Conservation (phyloP, 2,888 invertebrate species). For the Pachydiplax longipennis region DNA sequence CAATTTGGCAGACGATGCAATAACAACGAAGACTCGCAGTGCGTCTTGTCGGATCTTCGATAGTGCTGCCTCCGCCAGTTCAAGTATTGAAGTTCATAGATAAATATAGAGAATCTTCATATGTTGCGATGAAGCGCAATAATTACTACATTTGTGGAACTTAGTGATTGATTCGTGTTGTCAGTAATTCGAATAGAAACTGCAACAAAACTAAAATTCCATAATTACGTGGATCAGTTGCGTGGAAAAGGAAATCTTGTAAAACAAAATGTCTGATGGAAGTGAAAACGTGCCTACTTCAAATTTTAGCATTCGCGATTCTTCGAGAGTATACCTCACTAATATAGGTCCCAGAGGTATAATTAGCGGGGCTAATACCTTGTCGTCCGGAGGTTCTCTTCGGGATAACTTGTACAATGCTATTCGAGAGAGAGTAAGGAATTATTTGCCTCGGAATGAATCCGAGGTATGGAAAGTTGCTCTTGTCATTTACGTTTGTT, state of each 20-base stretch:
- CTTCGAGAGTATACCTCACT: neutral
- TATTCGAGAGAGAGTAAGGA: constrained; percentile 16
- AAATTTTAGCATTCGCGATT: constrained; percentile 9
- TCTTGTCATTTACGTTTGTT: neutral
- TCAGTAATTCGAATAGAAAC: neutral
- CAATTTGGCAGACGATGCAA: constrained; percentile 41
- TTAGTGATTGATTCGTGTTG: neutral
- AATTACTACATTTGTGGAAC: neutral
- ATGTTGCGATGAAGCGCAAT: neutral
- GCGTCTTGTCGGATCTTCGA: neutral
- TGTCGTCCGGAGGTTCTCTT: constrained; percentile 4
- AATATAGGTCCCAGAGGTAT: neutral
- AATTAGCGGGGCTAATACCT: neutral
- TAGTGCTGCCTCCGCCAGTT: neutral
- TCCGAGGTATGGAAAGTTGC: neutral
- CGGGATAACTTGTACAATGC: constrained; percentile 19
- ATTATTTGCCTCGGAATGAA: constrained; percentile 22
- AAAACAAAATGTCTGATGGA: constrained; percentile 13
- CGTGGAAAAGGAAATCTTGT: neutral
- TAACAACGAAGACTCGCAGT: neutral
- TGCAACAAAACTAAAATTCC: neutral
- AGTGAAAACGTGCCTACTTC: neutral
- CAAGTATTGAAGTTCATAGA: neutral
- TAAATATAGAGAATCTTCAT: neutral
- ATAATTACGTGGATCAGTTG: neutral